Evolutionary conservation across 92 coral and sea anemone genomes (phyloP).

Genomic region (Palythoa caribaeorum): DNA sequence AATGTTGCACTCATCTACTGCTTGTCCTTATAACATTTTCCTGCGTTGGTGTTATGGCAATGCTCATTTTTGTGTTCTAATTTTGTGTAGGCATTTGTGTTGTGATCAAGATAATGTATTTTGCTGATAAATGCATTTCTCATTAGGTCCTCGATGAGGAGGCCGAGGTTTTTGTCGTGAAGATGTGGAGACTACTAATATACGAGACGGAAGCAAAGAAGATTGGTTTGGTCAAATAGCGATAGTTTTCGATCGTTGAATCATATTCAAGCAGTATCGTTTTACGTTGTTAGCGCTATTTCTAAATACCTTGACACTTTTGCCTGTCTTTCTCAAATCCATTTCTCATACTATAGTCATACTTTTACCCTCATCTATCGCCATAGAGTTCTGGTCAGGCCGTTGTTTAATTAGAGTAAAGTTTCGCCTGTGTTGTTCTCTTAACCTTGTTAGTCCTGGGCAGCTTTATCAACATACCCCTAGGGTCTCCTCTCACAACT

Average conservation of each 20-base stretch:
- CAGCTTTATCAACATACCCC: not conserved
- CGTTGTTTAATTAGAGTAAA: not conserved
- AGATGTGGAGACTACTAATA: slow-evolving; percentile 99
- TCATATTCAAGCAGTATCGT: not conserved
- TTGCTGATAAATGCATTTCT: not conserved
- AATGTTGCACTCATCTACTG: no score
- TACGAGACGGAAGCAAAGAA: slow-evolving; percentile 99
- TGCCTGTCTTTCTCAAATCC: not conserved
- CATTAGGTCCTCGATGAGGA: slow-evolving; percentile 97
- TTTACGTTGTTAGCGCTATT: not conserved
- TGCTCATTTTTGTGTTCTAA: not conserved
- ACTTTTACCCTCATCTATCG: not conserved
- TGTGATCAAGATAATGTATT: not conserved
- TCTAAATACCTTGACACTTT: not conserved
- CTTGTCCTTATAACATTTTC: no score
- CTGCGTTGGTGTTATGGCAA: not conserved
- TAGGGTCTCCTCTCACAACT: not conserved
- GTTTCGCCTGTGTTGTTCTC: not conserved
- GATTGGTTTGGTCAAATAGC: slow-evolving; percentile 99
- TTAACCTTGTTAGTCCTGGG: not conserved
- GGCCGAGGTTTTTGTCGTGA: slow-evolving; percentile 98
- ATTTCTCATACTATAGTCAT: not conserved
- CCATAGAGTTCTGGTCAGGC: not conserved
- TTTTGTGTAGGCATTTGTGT: not conserved
- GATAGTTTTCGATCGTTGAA: not conserved